Conservation (phyloP, 2,888 invertebrate species). For the Dryobota labecula region DNA sequence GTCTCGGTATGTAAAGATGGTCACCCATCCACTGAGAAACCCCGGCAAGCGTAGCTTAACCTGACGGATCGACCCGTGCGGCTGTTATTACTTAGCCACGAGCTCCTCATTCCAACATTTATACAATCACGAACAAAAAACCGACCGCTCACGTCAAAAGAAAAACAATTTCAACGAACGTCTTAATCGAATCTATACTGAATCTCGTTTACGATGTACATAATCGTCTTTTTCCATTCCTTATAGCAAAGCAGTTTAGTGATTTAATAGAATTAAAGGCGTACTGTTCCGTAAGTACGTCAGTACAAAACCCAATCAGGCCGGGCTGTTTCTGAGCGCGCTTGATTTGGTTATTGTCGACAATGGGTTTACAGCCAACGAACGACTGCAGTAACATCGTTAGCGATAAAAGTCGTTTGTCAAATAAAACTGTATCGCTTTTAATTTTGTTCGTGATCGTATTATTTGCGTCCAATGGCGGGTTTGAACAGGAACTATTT, state of each 20-base stretch:
- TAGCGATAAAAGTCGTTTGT: constrained; percentile 75
- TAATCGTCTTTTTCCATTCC: constrained; percentile 63
- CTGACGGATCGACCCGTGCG: too few relatives aligned
- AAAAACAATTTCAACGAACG: constrained; percentile 62
- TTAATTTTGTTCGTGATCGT: constrained; percentile 57
- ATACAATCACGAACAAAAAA: constrained; percentile 48
- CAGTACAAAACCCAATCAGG: constrained; percentile 70
- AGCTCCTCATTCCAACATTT: constrained; percentile 22
- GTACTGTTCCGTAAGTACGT: constrained; percentile 63
- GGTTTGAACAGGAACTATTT: constrained; percentile 22
- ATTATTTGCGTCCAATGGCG: constrained; percentile 42
- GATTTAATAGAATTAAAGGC: constrained; percentile 68
- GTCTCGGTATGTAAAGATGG: too few relatives aligned
- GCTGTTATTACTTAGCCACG: too few relatives aligned
- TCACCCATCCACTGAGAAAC: too few relatives aligned
- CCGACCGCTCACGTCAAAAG: constrained; percentile 54
- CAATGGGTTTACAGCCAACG: constrained; percentile 74
- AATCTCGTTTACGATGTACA: constrained; percentile 64
- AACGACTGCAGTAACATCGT: constrained; percentile 76
- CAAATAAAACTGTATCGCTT: constrained; percentile 74
- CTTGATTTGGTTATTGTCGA: constrained; percentile 73
- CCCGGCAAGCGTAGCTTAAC: too few relatives aligned
- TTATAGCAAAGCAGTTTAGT: constrained; percentile 63
- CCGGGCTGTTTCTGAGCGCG: constrained; percentile 66
- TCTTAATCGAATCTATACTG: constrained; percentile 66